Percentiles rank a stretch among this genome's conserved stretches.
phyloP scores from a whole-genome alignment of 2,113 vertebrate genomes.

The Lates calcarifer region DNA sequence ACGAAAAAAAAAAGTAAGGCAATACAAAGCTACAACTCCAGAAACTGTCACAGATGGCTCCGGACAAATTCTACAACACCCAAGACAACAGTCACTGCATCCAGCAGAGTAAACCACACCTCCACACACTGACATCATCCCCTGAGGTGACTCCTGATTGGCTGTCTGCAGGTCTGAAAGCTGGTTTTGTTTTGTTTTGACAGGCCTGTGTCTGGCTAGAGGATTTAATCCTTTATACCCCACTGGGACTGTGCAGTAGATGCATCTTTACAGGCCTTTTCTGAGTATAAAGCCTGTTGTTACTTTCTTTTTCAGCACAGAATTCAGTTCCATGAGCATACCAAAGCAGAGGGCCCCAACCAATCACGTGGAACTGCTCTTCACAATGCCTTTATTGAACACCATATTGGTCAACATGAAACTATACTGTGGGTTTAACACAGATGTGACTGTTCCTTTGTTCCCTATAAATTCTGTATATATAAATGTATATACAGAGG shows the following conservation, averaged over 20 bases:
- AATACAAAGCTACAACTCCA: conserved; percentile 3
- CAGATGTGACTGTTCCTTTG: neutral
- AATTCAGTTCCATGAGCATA: conserved; percentile 49
- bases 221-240: conserved; percentile 76
- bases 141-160: conserved; percentile 56
- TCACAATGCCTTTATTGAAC: conserved; percentile 22
- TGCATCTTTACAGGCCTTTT: conserved; percentile 71
- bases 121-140: conserved; percentile 65
- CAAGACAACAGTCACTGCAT: conserved; percentile 30
- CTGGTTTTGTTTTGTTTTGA: conserved; percentile 74
- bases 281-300: conserved; percentile 67
- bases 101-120: conserved; percentile 36
- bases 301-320: conserved; percentile 55
- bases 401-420: neutral
- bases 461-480: too few relatives aligned
- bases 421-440: neutral
- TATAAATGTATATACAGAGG: too few relatives aligned
- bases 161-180: conserved; percentile 62
- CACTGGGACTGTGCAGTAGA: conserved; percentile 60
- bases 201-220: conserved; percentile 68
- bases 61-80: neutral
- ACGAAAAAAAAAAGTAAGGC: neutral
- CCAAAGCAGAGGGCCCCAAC: conserved; percentile 42
- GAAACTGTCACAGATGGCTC: conserved; percentile 17
- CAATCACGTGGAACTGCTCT: conserved; percentile 36